Percentiles rank a stretch among this genome's conserved stretches.
phyloP scores from a whole-genome alignment of 1,140 invertebrate species.

The Temnothorax nylanderi region DNA sequence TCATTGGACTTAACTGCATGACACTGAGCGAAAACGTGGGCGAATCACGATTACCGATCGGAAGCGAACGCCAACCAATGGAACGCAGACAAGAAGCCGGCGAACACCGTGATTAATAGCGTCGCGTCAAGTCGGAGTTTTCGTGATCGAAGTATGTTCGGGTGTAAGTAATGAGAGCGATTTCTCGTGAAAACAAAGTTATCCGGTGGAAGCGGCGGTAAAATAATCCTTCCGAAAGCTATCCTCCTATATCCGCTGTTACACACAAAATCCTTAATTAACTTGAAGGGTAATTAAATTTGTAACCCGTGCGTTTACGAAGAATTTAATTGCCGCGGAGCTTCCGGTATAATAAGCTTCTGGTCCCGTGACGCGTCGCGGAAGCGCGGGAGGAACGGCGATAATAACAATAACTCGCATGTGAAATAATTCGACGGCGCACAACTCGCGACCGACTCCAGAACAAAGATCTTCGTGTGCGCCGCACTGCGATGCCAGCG shows the following conservation, averaged over 20 bases:
- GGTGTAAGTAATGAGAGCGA: constrained; percentile 50
- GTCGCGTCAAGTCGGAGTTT: constrained; percentile 42
- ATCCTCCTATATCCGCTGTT: constrained; percentile 20
- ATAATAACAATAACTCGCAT: constrained; percentile 25
- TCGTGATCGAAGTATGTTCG: constrained; percentile 51
- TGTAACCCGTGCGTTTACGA: constrained; percentile 13
- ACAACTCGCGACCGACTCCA: constrained; percentile 26
- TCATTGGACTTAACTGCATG: constrained; percentile 42
- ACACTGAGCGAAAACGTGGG: constrained; percentile 45
- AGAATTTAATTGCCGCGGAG: constrained; percentile 12
- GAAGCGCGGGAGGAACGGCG: constrained; percentile 10
- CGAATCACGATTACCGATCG: constrained; percentile 60
- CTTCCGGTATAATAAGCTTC: constrained; percentile 1
- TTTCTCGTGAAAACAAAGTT: constrained; percentile 44
- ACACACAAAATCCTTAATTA: constrained; percentile 32
- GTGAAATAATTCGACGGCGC: constrained; percentile 34
- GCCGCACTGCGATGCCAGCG: background rate
- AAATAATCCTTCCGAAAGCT: constrained; percentile 9
- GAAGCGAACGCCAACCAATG: constrained; percentile 40
- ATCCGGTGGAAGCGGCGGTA: background rate
- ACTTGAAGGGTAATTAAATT: constrained; percentile 19
- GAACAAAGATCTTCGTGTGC: constrained; percentile 40
- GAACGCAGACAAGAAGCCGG: constrained; percentile 45
- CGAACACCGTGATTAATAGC: constrained; percentile 48
- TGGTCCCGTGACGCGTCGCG: background rate